Percentiles rank a stretch among this genome's conserved stretches.
Conservation (phyloP, 2,113 vertebrate genomes). For the Bufo bufo region DNA sequence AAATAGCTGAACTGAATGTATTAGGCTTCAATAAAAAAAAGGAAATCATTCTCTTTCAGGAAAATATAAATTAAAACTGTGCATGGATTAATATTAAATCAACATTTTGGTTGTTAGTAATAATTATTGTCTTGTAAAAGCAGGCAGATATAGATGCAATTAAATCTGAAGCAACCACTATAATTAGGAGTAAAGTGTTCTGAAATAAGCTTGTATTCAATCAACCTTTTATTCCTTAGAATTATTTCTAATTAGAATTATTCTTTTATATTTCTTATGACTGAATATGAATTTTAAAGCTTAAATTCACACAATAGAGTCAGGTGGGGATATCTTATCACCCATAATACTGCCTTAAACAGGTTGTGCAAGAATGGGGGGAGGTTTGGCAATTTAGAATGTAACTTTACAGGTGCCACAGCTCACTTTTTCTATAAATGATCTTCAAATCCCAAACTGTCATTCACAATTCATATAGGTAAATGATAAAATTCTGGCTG, state of each 20-base stretch:
- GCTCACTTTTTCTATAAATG: no score
- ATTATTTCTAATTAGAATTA: neutral
- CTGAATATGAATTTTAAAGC: neutral
- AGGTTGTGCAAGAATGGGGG: no score
- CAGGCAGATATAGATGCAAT: conserved; percentile 15
- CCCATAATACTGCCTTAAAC: neutral
- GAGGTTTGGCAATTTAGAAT: no score
- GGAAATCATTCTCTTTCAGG: neutral
- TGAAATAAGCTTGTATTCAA: neutral
- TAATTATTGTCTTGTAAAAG: neutral
- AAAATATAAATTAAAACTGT: conserved; percentile 14
- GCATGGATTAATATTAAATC: neutral
- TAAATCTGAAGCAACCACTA: neutral
- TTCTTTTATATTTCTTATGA: neutral
- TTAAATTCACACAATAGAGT: neutral
- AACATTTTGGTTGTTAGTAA: conserved; percentile 1
- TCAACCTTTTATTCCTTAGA: neutral
- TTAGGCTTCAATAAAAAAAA: neutral
- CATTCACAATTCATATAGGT: no score
- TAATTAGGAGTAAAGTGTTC: neutral
- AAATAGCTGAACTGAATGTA: neutral
- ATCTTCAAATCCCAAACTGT: no score
- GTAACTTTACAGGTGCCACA: no score
- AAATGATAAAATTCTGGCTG: no score
- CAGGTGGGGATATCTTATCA: neutral